Evolutionary conservation across 2,797 vertebrate species (phyloP).

Genomic region (Gobio occitaniae): DNA sequence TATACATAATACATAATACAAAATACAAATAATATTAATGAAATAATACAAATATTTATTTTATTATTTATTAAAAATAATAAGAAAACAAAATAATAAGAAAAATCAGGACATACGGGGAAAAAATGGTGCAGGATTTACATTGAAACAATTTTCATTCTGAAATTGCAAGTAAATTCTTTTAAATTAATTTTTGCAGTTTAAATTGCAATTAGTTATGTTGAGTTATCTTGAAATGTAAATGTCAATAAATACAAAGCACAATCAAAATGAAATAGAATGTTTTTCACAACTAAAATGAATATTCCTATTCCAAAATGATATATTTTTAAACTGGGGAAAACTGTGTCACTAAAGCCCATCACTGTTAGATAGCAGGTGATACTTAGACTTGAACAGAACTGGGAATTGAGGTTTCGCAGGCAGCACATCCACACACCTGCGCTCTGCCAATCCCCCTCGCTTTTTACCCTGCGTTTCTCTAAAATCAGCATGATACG

Average conservation of each 20-base stretch:
- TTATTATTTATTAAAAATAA: not conserved
- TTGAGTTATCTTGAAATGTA: not conserved
- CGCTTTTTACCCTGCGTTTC: constrained; percentile 17
- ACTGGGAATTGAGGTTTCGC: constrained; percentile 26
- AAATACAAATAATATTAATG: not conserved
- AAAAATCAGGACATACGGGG: not conserved
- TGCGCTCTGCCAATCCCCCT: constrained; percentile 36
- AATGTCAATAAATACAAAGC: not conserved
- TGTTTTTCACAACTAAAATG: not conserved
- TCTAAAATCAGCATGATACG: constrained; percentile 24
- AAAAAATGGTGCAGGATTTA: not conserved
- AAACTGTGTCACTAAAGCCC: constrained; percentile 10
- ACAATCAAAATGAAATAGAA: not conserved
- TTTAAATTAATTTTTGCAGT: no score
- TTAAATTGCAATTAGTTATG: not conserved
- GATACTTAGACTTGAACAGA: constrained; percentile 41
- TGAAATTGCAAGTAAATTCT: not conserved
- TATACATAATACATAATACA: not conserved
- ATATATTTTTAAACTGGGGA: not conserved
- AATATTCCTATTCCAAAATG: not conserved
- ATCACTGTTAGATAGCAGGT: constrained; percentile 32
- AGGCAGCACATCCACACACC: constrained; percentile 37
- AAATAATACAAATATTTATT: not conserved
- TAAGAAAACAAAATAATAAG: no score
- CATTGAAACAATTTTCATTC: not conserved